phyloP scores from a whole-genome alignment of 2,797 vertebrate species.

The Microctenopoma stevenorrisi region DNA sequence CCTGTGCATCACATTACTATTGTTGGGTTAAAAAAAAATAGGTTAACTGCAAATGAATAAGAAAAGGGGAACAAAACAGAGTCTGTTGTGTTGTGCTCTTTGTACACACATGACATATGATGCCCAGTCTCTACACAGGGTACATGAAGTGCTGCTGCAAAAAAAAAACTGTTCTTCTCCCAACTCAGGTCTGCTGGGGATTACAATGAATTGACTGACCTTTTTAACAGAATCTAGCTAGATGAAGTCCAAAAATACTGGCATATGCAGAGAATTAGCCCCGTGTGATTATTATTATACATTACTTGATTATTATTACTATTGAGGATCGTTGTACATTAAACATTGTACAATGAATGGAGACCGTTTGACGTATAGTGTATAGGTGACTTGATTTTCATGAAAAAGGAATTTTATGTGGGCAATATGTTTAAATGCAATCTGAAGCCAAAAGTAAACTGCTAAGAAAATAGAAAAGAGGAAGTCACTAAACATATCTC shows the following conservation, averaged over 20 bases:
- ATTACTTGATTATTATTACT: neutral
- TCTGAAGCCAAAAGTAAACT: too few species aligned
- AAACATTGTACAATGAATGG: too few species aligned
- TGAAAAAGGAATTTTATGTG: too few species aligned
- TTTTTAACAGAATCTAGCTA: conserved; percentile 36
- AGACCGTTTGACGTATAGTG: too few species aligned
- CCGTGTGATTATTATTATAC: neutral
- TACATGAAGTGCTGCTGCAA: conserved; percentile 50
- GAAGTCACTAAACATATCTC: too few species aligned
- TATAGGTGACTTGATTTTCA: too few species aligned
- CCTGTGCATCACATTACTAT: conserved; percentile 14
- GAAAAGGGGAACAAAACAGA: conserved; percentile 48
- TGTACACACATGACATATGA: conserved; percentile 77
- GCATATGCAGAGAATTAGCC: neutral
- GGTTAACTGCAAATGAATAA: conserved; percentile 38
- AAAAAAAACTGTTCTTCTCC: conserved; percentile 47
- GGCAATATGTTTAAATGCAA: too few species aligned
- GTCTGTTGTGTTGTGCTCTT: conserved; percentile 47
- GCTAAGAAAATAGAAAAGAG: too few species aligned
- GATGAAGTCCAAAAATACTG: neutral
- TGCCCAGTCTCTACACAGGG: conserved; percentile 60
- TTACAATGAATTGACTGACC: conserved; percentile 55
- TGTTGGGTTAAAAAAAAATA: conserved; percentile 26
- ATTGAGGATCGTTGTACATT: too few species aligned
- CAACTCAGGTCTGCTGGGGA: conserved; percentile 38